Conservation (phyloP, 2,113 vertebrate species). For the Callopanchax toddi region DNA sequence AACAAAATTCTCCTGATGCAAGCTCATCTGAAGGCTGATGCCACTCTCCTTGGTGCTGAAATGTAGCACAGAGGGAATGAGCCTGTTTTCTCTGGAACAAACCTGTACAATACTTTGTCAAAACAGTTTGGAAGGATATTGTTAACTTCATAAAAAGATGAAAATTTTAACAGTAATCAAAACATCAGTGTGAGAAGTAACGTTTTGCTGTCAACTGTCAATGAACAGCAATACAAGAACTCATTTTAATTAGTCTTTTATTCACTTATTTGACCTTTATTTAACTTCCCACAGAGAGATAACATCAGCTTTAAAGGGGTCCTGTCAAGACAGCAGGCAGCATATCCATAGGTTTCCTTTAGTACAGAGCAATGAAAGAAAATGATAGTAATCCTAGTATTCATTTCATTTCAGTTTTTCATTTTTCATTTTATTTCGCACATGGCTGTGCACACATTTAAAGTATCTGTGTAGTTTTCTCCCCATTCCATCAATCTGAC, state of each 20-base stretch:
- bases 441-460: no score
- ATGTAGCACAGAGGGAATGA: conserved; percentile 2
- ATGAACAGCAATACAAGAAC: no score
- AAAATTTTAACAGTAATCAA: not conserved
- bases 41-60: conserved; percentile 70
- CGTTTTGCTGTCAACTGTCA: not conserved
- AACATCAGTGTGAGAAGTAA: not conserved
- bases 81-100: not conserved
- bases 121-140: not conserved
- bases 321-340: not conserved
- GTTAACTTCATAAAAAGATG: not conserved
- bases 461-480: no score
- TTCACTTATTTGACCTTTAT: not conserved
- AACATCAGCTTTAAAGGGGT: not conserved
- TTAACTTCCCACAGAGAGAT: not conserved
- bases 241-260: not conserved
- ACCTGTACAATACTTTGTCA: not conserved
- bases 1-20: not conserved
- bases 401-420: no score
- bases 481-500: no score
- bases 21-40: not conserved
- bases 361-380: no score
- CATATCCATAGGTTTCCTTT: not conserved
- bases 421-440: no score
- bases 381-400: no score